These are phyloP conservation scores for Apocheima hispidaria DNA, from an alignment of 2,888 invertebrate genomes.

Conservation along the genomic window DNA sequence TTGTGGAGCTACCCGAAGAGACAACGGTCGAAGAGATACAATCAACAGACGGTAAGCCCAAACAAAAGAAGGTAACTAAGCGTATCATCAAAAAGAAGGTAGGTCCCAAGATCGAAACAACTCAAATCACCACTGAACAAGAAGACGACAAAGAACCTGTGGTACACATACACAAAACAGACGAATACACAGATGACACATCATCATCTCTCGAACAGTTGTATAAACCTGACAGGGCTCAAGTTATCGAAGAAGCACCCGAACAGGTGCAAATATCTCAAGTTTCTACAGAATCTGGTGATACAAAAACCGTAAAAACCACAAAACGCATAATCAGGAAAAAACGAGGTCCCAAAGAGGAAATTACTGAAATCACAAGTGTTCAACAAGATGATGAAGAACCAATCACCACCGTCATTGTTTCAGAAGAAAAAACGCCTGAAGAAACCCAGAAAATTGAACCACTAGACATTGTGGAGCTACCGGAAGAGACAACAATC, in stretches of 20 bases:
- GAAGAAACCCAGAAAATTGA: slow-evolving; percentile 22
- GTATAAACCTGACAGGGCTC: slow-evolving; percentile 41
- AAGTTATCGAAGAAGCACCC: slow-evolving; percentile 47
- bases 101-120: slow-evolving; percentile 48
- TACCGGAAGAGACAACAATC: slow-evolving; percentile 19
- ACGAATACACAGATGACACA: slow-evolving; percentile 52
- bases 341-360: slow-evolving; percentile 48
- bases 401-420: slow-evolving; percentile 45
- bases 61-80: slow-evolving; percentile 54
- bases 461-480: slow-evolving; percentile 19
- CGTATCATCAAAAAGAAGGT: slow-evolving; percentile 51
- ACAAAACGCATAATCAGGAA: slow-evolving; percentile 70
- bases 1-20: slow-evolving; percentile 64
- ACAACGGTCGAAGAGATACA: slow-evolving; percentile 51
- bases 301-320: slow-evolving; percentile 50
- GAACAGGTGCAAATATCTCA: slow-evolving; percentile 31
- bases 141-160: slow-evolving; percentile 54
- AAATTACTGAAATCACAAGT: slow-evolving; percentile 48
- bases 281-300: slow-evolving; percentile 40
- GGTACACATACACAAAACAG: slow-evolving; percentile 36
- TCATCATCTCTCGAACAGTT: slow-evolving; percentile 36
- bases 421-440: slow-evolving; percentile 37
- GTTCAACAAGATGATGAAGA: slow-evolving; percentile 49
- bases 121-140: slow-evolving; percentile 52
- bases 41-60: slow-evolving; percentile 53